Conservation (phyloP, 2,797 vertebrate genomes). For the Pangasius krempfi region DNA sequence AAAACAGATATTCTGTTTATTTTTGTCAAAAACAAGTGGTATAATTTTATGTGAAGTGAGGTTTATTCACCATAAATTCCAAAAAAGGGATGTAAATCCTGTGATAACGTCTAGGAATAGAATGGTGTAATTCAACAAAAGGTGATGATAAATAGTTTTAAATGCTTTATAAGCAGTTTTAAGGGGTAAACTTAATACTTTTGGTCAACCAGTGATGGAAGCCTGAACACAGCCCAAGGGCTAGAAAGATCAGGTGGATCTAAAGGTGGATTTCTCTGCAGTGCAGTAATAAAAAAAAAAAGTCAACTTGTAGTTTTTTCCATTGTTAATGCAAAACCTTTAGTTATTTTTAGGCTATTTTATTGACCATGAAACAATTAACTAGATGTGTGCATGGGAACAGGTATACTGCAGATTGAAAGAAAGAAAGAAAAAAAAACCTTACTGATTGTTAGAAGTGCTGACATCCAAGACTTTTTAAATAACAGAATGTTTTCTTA, state of each 20-base stretch:
- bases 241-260: neutral
- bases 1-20: neutral
- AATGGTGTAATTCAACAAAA: neutral
- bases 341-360: neutral
- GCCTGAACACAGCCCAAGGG: too few species aligned
- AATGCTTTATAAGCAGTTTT: neutral
- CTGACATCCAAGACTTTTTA: neutral
- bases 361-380: neutral
- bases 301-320: neutral
- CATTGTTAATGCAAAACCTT: neutral
- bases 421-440: neutral
- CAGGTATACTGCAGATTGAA: neutral
- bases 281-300: neutral
- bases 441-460: neutral
- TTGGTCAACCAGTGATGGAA: neutral
- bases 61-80: neutral
- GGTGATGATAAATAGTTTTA: neutral
- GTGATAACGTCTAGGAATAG: neutral
- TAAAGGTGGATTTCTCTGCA: neutral
- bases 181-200: neutral
- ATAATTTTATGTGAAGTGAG: neutral
- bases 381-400: neutral
- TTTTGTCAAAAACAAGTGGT: neutral
- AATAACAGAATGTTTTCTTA: neutral
- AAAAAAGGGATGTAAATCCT: neutral